A percentile compares a stretch with the other conserved stretches of the same genome.
Evolutionary conservation across 2,797 vertebrate species (phyloP).

Genomic region (Epinephelus coioides): DNA sequence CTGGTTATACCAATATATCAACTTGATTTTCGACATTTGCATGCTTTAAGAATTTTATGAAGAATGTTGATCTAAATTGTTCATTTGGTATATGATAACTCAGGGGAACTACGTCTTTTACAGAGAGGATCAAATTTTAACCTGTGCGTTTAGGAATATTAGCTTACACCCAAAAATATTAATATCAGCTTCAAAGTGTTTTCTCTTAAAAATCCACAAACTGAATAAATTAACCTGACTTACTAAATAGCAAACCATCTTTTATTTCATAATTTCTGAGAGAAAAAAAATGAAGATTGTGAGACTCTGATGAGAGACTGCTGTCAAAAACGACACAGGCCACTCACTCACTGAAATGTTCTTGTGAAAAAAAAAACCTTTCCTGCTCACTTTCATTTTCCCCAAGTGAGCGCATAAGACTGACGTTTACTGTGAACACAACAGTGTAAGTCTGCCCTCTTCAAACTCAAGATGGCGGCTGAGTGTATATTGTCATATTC

Average conservation of each 20-base stretch:
- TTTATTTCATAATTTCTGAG: not conserved
- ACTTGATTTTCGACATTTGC: not conserved
- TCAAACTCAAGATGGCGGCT: conserved; percentile 57
- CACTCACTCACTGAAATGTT: conserved; percentile 46
- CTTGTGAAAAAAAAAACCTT: conserved; percentile 16
- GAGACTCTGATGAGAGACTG: conserved; percentile 14
- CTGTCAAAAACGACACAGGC: conserved; percentile 54
- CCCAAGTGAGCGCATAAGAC: conserved; percentile 58
- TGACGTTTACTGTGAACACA: conserved; percentile 80
- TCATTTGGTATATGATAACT: not conserved
- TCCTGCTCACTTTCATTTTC: conserved; percentile 51
- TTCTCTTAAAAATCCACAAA: conserved; percentile 9
- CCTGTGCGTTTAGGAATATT: not conserved
- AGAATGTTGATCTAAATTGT: not conserved
- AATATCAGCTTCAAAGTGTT: not conserved
- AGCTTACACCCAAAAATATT: not conserved
- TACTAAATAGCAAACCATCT: not conserved
- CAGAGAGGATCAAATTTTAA: not conserved
- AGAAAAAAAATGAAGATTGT: conserved; percentile 30
- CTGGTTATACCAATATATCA: conserved; percentile 4
- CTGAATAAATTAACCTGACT: not conserved
- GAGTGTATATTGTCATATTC: conserved; percentile 61
- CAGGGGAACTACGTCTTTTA: not conserved
- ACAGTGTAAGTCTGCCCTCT: conserved; percentile 59
- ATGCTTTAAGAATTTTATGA: not conserved